These are phyloP conservation scores for Drosophila paranaensis DNA, from an alignment of 2,888 invertebrate genomes.

Conservation along the genomic window DNA sequence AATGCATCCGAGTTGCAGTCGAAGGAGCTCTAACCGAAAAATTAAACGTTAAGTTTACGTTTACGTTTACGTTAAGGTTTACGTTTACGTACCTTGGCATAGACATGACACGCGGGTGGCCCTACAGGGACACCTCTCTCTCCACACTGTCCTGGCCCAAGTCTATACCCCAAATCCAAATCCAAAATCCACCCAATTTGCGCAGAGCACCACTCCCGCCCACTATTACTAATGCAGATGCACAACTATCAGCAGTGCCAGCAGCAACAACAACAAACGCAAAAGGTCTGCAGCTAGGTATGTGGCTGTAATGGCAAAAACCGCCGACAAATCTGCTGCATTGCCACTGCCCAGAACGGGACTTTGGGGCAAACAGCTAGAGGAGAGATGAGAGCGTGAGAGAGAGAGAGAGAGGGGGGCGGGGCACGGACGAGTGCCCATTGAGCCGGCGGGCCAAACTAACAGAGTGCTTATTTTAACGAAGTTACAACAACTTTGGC, in stretches of 20 bases:
- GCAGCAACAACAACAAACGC: slow-evolving; percentile 9
- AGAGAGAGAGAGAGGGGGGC: not conserved
- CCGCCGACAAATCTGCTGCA: slow-evolving; percentile 78
- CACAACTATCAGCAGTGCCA: slow-evolving; percentile 64
- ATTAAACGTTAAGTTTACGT: slow-evolving; percentile 65
- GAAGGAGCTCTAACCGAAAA: slow-evolving; percentile 33
- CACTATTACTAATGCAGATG: slow-evolving; percentile 78
- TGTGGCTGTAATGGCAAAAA: slow-evolving; percentile 74
- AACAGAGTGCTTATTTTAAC: slow-evolving; percentile 81
- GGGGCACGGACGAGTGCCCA: slow-evolving; percentile 47
- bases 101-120: slow-evolving; percentile 17
- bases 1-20: slow-evolving; percentile 17
- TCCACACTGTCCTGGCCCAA: slow-evolving; percentile 1
- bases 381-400: not conserved
- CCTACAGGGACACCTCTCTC: not conserved
- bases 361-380: slow-evolving; percentile 16
- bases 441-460: slow-evolving; percentile 75
- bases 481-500: slow-evolving; percentile 80
- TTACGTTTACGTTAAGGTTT: slow-evolving; percentile 27
- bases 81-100: slow-evolving; percentile 42
- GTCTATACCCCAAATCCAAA: slow-evolving; percentile 6
- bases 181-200: slow-evolving; percentile 67
- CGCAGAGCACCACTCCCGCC: slow-evolving; percentile 58
- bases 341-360: slow-evolving; percentile 51
- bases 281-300: slow-evolving; percentile 16